Conservation (phyloP, 2,797 vertebrate genomes). For the Gadopsis marmoratus region DNA sequence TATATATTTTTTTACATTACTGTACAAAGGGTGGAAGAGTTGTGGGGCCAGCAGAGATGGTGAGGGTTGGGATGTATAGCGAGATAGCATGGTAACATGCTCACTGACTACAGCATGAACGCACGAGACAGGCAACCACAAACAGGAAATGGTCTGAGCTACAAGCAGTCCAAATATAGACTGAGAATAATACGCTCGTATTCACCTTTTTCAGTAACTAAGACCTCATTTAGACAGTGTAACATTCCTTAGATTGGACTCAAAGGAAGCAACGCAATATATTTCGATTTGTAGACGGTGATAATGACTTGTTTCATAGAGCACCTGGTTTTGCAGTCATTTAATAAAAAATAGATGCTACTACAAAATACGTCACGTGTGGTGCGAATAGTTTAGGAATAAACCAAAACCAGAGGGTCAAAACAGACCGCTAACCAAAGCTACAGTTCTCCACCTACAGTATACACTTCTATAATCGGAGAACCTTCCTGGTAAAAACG, state of each 20-base stretch:
- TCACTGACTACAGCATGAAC: constrained; percentile 66
- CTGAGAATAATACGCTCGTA: constrained; percentile 30
- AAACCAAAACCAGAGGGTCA: background rate
- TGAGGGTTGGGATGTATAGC: constrained; percentile 60
- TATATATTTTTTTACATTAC: constrained; percentile 83
- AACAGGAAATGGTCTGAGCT: constrained; percentile 47
- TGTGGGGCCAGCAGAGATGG: constrained; percentile 66
- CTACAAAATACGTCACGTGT: constrained; percentile 13
- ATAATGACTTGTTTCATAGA: constrained; percentile 37
- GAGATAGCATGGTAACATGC: constrained; percentile 52
- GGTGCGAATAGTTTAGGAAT: constrained; percentile 11
- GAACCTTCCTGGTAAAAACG: constrained; percentile 17
- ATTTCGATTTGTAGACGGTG: constrained; percentile 33
- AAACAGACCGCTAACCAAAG: background rate
- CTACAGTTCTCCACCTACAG: background rate
- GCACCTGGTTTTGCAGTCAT: constrained; percentile 59
- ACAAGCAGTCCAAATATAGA: constrained; percentile 41
- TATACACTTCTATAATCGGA: background rate
- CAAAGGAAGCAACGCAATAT: constrained; percentile 24
- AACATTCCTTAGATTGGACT: background rate
- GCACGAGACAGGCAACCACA: constrained; percentile 64
- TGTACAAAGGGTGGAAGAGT: constrained; percentile 80
- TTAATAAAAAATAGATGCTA: constrained; percentile 28
- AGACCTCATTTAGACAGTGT: constrained; percentile 21
- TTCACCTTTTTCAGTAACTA: constrained; percentile 24